Percentiles rank a stretch among this genome's conserved stretches.
Conservation (phyloP, 1,140 invertebrate genomes). For the Drosophila chauvacae region DNA sequence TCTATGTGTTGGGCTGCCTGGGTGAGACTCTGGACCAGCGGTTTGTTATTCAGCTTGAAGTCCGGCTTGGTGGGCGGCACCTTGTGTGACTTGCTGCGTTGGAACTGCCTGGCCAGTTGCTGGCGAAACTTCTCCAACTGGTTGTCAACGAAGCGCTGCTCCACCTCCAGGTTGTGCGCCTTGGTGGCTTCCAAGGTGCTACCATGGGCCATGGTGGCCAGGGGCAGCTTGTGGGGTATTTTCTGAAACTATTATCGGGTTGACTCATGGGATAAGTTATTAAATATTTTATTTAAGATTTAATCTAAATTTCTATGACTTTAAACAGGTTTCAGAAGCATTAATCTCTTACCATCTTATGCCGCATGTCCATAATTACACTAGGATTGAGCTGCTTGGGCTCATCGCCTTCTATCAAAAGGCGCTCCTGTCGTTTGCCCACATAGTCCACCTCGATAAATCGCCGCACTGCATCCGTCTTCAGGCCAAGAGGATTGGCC, state of each 20-base stretch:
- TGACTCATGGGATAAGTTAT: too few species aligned
- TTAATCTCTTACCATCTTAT: conserved; percentile 69
- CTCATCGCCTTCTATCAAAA: conserved; percentile 68
- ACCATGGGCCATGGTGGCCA: conserved; percentile 66
- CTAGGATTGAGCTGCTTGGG: conserved; percentile 65
- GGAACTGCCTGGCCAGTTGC: conserved; percentile 69
- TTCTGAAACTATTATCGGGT: conserved; percentile 58
- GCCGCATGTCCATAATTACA: conserved; percentile 80
- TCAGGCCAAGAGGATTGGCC: conserved; percentile 51
- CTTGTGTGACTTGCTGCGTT: conserved; percentile 14
- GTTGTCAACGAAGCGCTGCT: conserved; percentile 72
- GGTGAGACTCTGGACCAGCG: conserved; percentile 66
- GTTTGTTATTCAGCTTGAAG: conserved; percentile 63
- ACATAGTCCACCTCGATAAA: conserved; percentile 77
- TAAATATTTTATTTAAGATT: not conserved
- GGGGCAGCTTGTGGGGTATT: conserved; percentile 64
- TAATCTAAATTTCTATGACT: not conserved
- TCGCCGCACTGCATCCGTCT: conserved; percentile 73
- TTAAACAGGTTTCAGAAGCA: not conserved
- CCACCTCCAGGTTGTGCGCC: conserved; percentile 74
- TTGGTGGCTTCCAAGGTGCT: conserved; percentile 58
- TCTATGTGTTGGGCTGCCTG: conserved; percentile 69
- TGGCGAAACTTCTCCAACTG: conserved; percentile 80
- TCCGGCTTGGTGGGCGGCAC: conserved; percentile 66
- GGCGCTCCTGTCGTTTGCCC: conserved; percentile 46